Conservation (phyloP, 2,888 invertebrate species). For the Dromius quadrimaculatus region DNA sequence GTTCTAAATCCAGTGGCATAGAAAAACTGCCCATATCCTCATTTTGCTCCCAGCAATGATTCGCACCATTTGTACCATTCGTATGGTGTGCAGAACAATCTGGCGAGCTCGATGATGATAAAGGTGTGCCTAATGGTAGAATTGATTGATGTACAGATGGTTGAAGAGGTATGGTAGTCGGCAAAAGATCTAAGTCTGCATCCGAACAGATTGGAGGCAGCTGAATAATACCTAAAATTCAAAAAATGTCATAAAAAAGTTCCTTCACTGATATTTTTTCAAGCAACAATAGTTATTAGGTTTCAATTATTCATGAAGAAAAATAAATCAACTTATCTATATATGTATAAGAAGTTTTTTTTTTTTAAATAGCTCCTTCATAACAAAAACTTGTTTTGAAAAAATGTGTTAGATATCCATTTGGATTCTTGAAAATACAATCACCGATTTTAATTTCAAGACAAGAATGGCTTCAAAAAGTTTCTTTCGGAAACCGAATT, state of each 20-base stretch:
- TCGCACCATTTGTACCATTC: neutral
- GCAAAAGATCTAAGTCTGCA: neutral
- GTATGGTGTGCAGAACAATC: neutral
- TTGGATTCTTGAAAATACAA: too few species aligned
- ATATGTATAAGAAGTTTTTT: too few species aligned
- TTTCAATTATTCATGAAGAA: too few species aligned
- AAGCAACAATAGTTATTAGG: too few species aligned
- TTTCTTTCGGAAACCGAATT: too few species aligned
- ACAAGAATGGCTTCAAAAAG: too few species aligned
- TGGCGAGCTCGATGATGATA: neutral
- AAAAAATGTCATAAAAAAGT: neutral
- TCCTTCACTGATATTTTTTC: too few species aligned
- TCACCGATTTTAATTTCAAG: too few species aligned
- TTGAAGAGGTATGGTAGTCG: neutral
- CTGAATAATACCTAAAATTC: constrained; percentile 11
- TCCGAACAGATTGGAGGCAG: constrained; percentile 2
- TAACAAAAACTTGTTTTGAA: too few species aligned
- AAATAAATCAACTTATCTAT: too few species aligned
- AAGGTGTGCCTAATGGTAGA: constrained; percentile 38
- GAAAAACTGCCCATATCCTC: constrained; percentile 91
- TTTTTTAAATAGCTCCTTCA: too few species aligned
- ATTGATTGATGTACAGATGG: constrained; percentile 55
- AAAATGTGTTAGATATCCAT: too few species aligned
- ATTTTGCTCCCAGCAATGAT: constrained; percentile 61
- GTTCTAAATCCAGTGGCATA: constrained; percentile 87